These are phyloP conservation scores for Macrobrachium nipponense DNA, from an alignment of 1,140 invertebrate genomes.

Conservation along the genomic window DNA sequence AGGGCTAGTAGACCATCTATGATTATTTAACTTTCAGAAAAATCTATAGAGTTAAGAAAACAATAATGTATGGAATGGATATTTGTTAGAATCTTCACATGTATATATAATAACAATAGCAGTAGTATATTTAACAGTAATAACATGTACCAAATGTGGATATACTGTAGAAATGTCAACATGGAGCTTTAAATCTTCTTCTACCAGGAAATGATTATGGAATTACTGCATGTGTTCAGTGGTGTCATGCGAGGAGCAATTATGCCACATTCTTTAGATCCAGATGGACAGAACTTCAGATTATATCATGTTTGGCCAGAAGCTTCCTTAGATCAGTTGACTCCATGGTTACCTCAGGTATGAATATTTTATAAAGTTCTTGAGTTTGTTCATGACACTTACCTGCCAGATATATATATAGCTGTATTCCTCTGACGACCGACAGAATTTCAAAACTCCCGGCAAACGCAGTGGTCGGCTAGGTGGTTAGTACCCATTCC, in stretches of 20 bases:
- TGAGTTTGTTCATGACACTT: too few species aligned
- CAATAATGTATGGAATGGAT: too few species aligned
- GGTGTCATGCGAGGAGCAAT: constrained; percentile 76
- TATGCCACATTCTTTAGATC: constrained; percentile 74
- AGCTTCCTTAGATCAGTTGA: constrained; percentile 51
- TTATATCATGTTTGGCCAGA: constrained; percentile 67
- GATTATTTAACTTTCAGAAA: too few species aligned
- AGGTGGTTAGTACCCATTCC: too few species aligned
- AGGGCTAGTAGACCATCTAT: too few species aligned
- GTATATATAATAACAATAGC: neutral
- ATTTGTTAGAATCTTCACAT: neutral
- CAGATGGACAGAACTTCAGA: constrained; percentile 67
- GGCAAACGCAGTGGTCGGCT: too few species aligned
- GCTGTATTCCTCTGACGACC: too few species aligned
- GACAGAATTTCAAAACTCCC: too few species aligned
- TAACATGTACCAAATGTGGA: neutral
- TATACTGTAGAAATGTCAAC: too few species aligned
- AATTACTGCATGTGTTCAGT: constrained; percentile 77
- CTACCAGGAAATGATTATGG: constrained; percentile 75
- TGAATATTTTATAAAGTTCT: neutral
- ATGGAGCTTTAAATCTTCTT: too few species aligned
- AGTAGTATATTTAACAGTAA: neutral
- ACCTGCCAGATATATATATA: too few species aligned
- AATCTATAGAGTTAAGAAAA: too few species aligned
- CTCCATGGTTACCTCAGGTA: constrained; percentile 61